Percentiles rank a stretch among this genome's conserved stretches.
These are phyloP conservation scores for Oriolus oriolus DNA, from an alignment of 2,113 vertebrate genomes.

Conservation along the genomic window DNA sequence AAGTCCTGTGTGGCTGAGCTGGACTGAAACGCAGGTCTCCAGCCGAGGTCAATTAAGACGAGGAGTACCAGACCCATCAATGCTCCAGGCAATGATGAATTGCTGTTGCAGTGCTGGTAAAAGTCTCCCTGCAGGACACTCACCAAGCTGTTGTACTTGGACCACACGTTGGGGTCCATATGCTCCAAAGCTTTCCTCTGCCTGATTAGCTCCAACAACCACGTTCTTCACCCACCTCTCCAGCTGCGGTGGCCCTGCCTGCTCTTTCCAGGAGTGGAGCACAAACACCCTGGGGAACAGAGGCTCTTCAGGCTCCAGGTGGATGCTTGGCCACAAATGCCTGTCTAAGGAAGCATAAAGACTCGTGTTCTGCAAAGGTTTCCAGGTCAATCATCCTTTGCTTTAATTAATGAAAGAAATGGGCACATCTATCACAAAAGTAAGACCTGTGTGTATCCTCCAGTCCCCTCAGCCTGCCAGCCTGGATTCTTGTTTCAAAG, in stretches of 20 bases:
- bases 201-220: background rate
- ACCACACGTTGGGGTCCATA: conserved; percentile 57
- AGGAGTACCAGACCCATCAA: conserved; percentile 40
- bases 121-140: conserved; percentile 62
- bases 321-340: background rate
- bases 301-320: background rate
- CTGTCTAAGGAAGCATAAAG: background rate
- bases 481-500: background rate
- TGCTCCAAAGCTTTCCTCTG: conserved; percentile 39
- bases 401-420: background rate
- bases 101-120: conserved; percentile 52
- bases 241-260: background rate
- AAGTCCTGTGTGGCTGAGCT: conserved; percentile 5
- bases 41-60: conserved; percentile 56
- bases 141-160: conserved; percentile 63
- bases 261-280: background rate
- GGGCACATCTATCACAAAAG: background rate
- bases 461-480: background rate
- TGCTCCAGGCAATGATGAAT: conserved; percentile 57
- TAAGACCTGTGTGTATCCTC: background rate
- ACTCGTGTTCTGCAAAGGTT: background rate
- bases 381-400: background rate
- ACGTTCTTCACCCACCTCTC: background rate
- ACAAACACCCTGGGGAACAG: background rate
- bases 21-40: background rate